A percentile compares a stretch with the other conserved stretches of the same genome.
Evolutionary conservation across 2,888 invertebrate genomes (phyloP).

Genomic region (Toxonevra muliebris): DNA sequence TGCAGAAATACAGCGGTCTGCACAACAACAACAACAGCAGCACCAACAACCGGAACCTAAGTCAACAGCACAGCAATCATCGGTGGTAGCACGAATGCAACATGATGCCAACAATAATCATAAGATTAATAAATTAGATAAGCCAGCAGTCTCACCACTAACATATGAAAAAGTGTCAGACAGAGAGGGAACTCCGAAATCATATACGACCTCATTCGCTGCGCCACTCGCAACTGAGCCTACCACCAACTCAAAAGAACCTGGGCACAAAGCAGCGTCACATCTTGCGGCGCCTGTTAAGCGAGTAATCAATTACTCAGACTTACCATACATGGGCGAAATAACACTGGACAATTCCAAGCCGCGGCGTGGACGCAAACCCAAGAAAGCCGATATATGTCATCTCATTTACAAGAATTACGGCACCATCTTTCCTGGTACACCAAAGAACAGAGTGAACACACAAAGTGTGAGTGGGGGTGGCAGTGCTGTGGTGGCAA

Average conservation of each 20-base stretch:
- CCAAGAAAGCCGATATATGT: slow-evolving; percentile 92
- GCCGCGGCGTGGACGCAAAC: slow-evolving; percentile 86
- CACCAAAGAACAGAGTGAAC: slow-evolving; percentile 69
- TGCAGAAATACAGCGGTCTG: slow-evolving; percentile 73
- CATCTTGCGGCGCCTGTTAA: slow-evolving; percentile 44
- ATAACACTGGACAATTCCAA: slow-evolving; percentile 89
- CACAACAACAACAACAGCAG: slow-evolving; percentile 39
- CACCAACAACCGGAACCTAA: slow-evolving; percentile 39
- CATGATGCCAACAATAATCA: slow-evolving; percentile 33
- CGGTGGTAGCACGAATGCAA: not conserved
- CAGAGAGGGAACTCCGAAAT: too few relatives aligned
- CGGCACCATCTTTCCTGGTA: slow-evolving; percentile 84
- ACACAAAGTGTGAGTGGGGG: not conserved
- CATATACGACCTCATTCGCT: not conserved
- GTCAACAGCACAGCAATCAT: not conserved
- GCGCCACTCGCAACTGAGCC: not conserved
- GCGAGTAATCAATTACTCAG: slow-evolving; percentile 77
- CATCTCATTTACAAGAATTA: slow-evolving; percentile 92
- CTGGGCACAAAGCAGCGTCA: not conserved
- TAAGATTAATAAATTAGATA: not conserved
- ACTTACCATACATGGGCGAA: slow-evolving; percentile 92
- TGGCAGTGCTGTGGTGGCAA: slow-evolving; percentile 8
- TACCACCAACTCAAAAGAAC: not conserved
- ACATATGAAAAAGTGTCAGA: not conserved
- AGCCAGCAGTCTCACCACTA: not conserved